Conservation (phyloP, 2,113 vertebrate species). For the Lophius piscatorius region DNA sequence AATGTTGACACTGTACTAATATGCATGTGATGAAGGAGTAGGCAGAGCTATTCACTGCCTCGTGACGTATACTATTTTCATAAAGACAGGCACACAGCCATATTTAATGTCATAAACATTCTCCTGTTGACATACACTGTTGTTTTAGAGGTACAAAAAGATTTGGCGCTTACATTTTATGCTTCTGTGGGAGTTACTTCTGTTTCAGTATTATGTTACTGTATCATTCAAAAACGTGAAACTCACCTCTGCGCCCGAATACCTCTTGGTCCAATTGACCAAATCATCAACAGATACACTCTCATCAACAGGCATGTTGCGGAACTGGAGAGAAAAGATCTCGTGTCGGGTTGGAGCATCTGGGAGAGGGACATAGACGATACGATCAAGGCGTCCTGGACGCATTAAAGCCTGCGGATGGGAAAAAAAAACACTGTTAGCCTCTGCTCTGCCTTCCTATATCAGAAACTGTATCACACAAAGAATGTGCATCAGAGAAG, state of each 20-base stretch:
- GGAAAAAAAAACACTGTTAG: slow-evolving; percentile 21
- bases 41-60: neutral
- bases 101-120: neutral
- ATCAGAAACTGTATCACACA: slow-evolving; percentile 8
- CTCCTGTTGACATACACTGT: neutral
- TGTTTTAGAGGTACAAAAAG: neutral
- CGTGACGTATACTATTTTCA: too few species aligned
- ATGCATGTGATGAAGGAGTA: neutral
- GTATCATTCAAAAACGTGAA: neutral
- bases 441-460: slow-evolving; percentile 1
- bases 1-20: neutral
- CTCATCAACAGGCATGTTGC: slow-evolving; percentile 83
- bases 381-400: slow-evolving; percentile 94
- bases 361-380: slow-evolving; percentile 93
- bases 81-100: neutral
- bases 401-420: slow-evolving; percentile 90
- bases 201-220: neutral
- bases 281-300: slow-evolving; percentile 85
- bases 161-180: neutral
- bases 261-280: slow-evolving; percentile 82
- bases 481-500: too few species aligned
- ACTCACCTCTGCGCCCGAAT: slow-evolving; percentile 96
- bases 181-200: neutral
- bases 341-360: slow-evolving; percentile 86
- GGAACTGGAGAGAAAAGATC: slow-evolving; percentile 89